Base-by-base conservation (phyloP, 2,888 invertebrate genomes). In the Brachyptera putata region DNA sequence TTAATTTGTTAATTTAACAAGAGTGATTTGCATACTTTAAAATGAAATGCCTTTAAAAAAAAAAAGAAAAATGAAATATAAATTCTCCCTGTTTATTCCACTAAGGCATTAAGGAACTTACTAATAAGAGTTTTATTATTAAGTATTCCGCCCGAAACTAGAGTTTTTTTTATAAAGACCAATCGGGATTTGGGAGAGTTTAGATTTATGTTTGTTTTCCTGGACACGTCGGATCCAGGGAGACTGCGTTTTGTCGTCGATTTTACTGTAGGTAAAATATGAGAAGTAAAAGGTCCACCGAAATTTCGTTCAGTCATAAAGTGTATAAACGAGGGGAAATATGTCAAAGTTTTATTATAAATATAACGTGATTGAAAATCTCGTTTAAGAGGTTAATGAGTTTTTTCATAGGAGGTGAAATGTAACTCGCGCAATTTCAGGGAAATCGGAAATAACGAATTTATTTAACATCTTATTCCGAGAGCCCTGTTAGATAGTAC, bases 401-500 rank as follows among this genome's bases (percentile, higher is more conserved):
- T 43, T 62, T 57, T 62, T 48, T 62, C 56, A 62, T 62, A 14
- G 62, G 62, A 62, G 63, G 60, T 60, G 60, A 63, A 50, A 50
- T 55, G 39, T 56, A 56, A 56, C 46, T 43, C 18, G 18, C 14
- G 43, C 43, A 43, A 43, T 56, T 37, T 56, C 56, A 41, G 41
- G 56, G 41, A 34, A n/a, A 22, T 30, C 25, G 39, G 56, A 41
- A 41, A 39, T 14, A 34, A 56, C 22, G 56, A 24, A 55, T 55
- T 36, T 55, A 55, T 18, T 36, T n/a, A n/a, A n/a, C n/a, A n/a
- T n/a, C n/a, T n/a, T n/a, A n/a, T 50, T 30, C 34, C 56, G 57
- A 49, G 59, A 60, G 48, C 55, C 61, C 63, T 65, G 65, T 58
- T 65, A 64, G 64, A 65, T 66, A 66, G 66, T 66, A 66, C 66